These are phyloP conservation scores for Oasisia sp. DNA, from an alignment of 2,888 invertebrate species.

Conservation along the genomic window DNA sequence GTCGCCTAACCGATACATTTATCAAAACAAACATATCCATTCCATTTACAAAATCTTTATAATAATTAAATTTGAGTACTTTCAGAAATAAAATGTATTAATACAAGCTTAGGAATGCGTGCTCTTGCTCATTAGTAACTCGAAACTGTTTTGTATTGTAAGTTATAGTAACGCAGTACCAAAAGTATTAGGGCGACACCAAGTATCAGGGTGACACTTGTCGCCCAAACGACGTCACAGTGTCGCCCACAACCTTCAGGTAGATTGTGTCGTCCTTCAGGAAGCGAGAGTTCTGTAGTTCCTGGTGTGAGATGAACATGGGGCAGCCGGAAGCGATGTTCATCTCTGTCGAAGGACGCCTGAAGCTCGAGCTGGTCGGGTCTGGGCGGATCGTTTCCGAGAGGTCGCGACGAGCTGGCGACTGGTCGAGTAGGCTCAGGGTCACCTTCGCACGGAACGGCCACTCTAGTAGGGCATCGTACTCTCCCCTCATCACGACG, in stretches of 20 bases:
- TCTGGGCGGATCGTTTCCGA: slow-evolving; percentile 63
- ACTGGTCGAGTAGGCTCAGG: slow-evolving; percentile 61
- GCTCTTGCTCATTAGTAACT: too few species aligned
- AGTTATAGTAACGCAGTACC: too few species aligned
- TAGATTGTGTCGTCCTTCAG: slow-evolving; percentile 57
- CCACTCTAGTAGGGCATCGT: slow-evolving; percentile 61
- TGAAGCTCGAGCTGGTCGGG: slow-evolving; percentile 59
- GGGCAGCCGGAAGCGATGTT: slow-evolving; percentile 65
- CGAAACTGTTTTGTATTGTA: too few species aligned
- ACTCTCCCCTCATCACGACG: slow-evolving; percentile 56
- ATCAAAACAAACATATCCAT: too few species aligned
- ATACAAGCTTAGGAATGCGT: too few species aligned
- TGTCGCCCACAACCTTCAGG: slow-evolving; percentile 54
- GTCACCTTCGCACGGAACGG: slow-evolving; percentile 55
- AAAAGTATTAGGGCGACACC: too few species aligned
- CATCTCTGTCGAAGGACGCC: slow-evolving; percentile 61
- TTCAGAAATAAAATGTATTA: too few species aligned
- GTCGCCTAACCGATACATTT: too few species aligned
- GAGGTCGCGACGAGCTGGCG: slow-evolving; percentile 49
- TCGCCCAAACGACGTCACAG: too few species aligned
- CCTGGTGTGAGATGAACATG: slow-evolving; percentile 51
- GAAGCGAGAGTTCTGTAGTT: slow-evolving; percentile 42
- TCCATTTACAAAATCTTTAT: too few species aligned
- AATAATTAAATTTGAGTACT: too few species aligned
- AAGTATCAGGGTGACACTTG: too few species aligned